Evolutionary conservation across 35 echinoderm and acorn worm genomes (phyloP).

Genomic region (Apostichopus californicus): DNA sequence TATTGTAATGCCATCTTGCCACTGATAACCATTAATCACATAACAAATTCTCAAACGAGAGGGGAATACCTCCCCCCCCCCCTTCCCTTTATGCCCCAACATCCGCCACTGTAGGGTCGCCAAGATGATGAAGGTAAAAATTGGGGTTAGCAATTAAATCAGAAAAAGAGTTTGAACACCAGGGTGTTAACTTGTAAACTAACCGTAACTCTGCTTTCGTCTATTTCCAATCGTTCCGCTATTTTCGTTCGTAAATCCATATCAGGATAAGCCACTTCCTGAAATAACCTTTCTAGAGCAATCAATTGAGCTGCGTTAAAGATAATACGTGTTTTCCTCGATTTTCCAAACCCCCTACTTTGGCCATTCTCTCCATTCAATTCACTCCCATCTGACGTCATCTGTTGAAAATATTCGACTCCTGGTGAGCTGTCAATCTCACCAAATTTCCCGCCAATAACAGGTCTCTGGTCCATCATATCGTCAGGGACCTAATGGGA

Average conservation of each 20-base stretch:
- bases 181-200: neutral
- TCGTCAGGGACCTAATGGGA: too few species aligned
- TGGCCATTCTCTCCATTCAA: neutral
- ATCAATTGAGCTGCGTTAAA: conserved; percentile 87
- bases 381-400: conserved; percentile 43
- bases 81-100: too few species aligned
- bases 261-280: conserved; percentile 81
- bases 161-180: too few species aligned
- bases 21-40: too few species aligned
- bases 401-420: conserved; percentile 19
- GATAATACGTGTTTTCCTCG: conserved; percentile 68
- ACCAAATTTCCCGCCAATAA: neutral
- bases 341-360: neutral
- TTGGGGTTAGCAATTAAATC: too few species aligned
- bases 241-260: conserved; percentile 72
- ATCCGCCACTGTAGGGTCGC: too few species aligned
- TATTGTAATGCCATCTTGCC: too few species aligned
- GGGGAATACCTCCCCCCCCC: too few species aligned
- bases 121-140: too few species aligned
- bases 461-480: neutral
- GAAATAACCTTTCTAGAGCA: conserved; percentile 77
- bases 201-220: conserved; percentile 77
- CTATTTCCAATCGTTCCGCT: conserved; percentile 75
- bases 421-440: conserved; percentile 47
- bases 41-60: too few species aligned